Conservation (phyloP, 2,113 vertebrate species). For the Gallinago media region DNA sequence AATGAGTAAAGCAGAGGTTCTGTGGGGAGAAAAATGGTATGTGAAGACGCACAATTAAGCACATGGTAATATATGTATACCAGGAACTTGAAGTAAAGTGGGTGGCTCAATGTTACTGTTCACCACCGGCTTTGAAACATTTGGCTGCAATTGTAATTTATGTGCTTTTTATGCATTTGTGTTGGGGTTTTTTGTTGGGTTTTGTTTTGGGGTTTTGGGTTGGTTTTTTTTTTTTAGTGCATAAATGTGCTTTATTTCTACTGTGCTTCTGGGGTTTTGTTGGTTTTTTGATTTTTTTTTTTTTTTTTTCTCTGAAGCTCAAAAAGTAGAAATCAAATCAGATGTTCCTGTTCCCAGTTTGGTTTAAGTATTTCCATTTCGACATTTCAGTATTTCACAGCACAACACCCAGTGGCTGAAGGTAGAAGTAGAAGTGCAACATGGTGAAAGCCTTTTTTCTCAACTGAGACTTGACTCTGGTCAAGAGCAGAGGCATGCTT, state of each 20-base stretch:
- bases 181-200: not conserved
- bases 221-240: not conserved
- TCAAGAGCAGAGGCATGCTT: not conserved
- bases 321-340: not conserved
- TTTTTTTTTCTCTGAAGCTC: not conserved
- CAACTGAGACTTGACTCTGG: not conserved
- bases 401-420: not conserved
- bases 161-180: not conserved
- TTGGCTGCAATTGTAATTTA: not conserved
- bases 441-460: not conserved
- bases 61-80: not conserved
- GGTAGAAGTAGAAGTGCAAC: not conserved
- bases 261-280: accelerated
- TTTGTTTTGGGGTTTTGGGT: not conserved
- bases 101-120: not conserved
- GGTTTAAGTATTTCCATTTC: not conserved
- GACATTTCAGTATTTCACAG: not conserved
- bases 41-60: not conserved
- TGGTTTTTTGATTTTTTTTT: not conserved
- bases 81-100: not conserved
- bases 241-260: not conserved
- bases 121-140: not conserved
- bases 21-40: not conserved
- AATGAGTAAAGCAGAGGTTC: not conserved
- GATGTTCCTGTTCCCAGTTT: not conserved